A percentile compares a stretch with the other conserved stretches of the same genome.
These are phyloP conservation scores for Ommatoiulus sabulosus DNA, from an alignment of 2,888 invertebrate genomes.

Conservation along the genomic window DNA sequence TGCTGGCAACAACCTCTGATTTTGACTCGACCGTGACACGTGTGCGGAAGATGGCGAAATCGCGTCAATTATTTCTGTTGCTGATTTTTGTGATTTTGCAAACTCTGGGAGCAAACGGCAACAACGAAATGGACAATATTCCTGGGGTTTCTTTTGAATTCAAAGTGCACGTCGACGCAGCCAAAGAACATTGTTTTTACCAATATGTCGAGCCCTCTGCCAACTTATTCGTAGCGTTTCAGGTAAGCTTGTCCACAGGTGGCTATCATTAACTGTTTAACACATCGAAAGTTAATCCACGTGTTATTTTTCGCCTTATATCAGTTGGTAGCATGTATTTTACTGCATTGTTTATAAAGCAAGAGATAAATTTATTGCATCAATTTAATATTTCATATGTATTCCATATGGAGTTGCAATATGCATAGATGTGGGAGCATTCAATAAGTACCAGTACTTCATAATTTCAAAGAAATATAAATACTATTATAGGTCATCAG, in stretches of 20 bases:
- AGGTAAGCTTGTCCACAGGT: conserved; percentile 72
- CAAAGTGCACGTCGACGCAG: conserved; percentile 94
- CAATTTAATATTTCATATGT: neutral
- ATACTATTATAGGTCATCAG: conserved; percentile 78
- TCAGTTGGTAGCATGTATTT: no score
- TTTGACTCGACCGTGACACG: conserved; percentile 42
- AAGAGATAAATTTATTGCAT: neutral
- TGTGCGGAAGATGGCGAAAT: conserved; percentile 53
- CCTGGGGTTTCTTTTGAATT: conserved; percentile 97
- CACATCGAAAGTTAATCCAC: neutral
- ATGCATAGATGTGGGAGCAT: neutral
- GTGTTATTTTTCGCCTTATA: neutral
- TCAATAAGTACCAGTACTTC: neutral
- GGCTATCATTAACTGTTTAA: neutral
- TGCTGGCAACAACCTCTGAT: neutral
- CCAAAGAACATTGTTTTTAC: conserved; percentile 94
- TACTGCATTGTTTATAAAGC: neutral
- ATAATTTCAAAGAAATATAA: conserved; percentile 6
- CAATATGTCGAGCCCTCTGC: conserved; percentile 93
- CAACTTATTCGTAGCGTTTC: conserved; percentile 93
- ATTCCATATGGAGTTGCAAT: neutral
- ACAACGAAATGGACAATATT: conserved; percentile 52
- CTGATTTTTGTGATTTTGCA: conserved; percentile 29
- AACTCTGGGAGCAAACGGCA: neutral
- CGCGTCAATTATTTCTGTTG: neutral